These are phyloP conservation scores for Hydrolagus colliei DNA, from an alignment of 2,797 vertebrate species.

Conservation along the genomic window DNA sequence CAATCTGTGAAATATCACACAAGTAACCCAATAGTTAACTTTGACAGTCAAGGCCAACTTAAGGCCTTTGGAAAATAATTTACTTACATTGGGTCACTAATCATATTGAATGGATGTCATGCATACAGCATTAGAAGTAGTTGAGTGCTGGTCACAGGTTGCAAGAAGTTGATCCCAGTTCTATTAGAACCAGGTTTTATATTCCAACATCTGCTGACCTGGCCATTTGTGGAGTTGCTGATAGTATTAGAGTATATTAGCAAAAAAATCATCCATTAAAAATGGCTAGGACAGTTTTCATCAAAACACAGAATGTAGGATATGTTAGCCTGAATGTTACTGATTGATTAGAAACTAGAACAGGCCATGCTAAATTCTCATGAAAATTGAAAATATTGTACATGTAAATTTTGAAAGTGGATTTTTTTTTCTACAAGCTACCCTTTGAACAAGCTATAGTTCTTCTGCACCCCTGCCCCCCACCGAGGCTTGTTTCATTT, in stretches of 20 bases:
- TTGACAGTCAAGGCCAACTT: constrained; percentile 11
- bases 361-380: not conserved
- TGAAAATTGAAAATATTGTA: not conserved
- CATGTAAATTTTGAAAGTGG: not conserved
- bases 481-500: not conserved
- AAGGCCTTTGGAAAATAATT: not conserved
- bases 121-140: not conserved
- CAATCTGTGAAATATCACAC: not conserved
- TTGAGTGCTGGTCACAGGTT: not conserved
- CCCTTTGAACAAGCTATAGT: not conserved
- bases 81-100: not conserved
- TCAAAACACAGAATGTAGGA: not conserved
- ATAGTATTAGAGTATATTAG: not conserved
- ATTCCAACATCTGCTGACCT: not conserved
- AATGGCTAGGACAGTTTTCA: not conserved
- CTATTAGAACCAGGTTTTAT: not conserved
- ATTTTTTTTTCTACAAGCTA: not conserved
- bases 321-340: not conserved
- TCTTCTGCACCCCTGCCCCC: not conserved
- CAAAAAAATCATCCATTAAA: not conserved
- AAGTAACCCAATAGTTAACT: not conserved
- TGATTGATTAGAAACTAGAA: not conserved
- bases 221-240: not conserved
- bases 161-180: not conserved
- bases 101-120: not conserved